These are phyloP conservation scores for Pachymerium ferrugineum DNA, from an alignment of 2,888 invertebrate species.

Conservation along the genomic window DNA sequence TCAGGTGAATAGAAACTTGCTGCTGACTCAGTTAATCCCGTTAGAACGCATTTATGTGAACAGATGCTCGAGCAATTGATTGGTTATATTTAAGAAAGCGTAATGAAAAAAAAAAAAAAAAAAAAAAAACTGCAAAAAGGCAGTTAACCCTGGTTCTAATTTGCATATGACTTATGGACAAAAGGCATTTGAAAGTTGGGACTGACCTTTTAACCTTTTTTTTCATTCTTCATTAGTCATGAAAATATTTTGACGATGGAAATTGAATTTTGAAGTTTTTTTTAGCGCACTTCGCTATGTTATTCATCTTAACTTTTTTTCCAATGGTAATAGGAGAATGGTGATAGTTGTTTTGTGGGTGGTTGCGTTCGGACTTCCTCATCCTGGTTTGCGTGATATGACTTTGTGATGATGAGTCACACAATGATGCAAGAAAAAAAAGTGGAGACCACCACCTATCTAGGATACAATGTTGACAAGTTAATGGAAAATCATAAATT, in stretches of 20 bases:
- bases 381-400: constrained; percentile 6
- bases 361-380: background rate
- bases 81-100: no score
- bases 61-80: no score
- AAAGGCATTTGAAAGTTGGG: background rate
- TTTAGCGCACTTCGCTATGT: no score
- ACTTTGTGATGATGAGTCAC: background rate
- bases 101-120: background rate
- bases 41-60: background rate
- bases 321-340: background rate
- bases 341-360: background rate
- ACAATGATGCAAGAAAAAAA: background rate
- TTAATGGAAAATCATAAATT: constrained; percentile 22
- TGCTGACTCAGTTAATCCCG: constrained; percentile 4
- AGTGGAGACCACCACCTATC: background rate
- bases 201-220: background rate
- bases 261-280: no score
- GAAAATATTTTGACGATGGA: no score
- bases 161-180: background rate
- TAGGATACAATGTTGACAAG: constrained; percentile 10
- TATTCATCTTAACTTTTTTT: background rate
- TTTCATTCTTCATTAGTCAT: no score
- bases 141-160: background rate
- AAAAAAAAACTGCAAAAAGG: background rate
- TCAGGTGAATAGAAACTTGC: constrained; percentile 14